Conservation (phyloP, 2,113 vertebrate species). For the Anguilla japonica region DNA sequence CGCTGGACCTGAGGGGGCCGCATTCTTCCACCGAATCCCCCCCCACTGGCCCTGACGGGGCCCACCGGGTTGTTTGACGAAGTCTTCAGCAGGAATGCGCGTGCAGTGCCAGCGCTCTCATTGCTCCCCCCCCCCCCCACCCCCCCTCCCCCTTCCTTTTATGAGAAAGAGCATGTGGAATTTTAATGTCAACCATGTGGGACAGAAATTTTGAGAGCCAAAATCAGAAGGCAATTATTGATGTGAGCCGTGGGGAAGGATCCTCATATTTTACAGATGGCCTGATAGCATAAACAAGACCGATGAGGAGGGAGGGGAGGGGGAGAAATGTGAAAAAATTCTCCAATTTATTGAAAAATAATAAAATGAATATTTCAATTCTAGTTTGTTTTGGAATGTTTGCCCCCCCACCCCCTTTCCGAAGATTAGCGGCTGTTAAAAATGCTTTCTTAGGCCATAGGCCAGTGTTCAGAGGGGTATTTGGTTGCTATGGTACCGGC, state of each 20-base stretch:
- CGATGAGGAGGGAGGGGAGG: background rate
- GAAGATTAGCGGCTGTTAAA: conserved; percentile 39
- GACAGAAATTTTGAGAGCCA: conserved; percentile 37
- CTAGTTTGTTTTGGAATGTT: conserved; percentile 35
- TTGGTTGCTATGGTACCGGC: conserved; percentile 48
- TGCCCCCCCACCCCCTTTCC: conserved; percentile 22
- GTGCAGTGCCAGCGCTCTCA: conserved; percentile 55
- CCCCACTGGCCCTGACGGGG: conserved; percentile 29
- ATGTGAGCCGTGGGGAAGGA: conserved; percentile 18
- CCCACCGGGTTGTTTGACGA: conserved; percentile 36
- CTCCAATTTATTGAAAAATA: conserved; percentile 43
- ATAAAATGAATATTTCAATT: conserved; percentile 41
- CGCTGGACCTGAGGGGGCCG: background rate
- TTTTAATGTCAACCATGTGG: conserved; percentile 74
- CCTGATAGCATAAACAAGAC: conserved; percentile 29
- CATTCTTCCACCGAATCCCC: conserved; percentile 11
- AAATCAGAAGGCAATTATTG: conserved; percentile 31
- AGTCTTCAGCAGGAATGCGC: conserved; percentile 54
- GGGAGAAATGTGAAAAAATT: conserved; percentile 15
- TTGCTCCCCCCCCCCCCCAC: conserved; percentile 14
- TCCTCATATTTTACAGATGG: conserved; percentile 44
- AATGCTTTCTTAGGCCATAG: conserved; percentile 41
- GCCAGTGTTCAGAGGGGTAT: conserved; percentile 56
- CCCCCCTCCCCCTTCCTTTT: background rate
- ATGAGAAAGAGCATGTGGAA: conserved; percentile 61